These are phyloP conservation scores for Brienomyrus brachyistius DNA, from an alignment of 2,113 vertebrate species.

Conservation along the genomic window DNA sequence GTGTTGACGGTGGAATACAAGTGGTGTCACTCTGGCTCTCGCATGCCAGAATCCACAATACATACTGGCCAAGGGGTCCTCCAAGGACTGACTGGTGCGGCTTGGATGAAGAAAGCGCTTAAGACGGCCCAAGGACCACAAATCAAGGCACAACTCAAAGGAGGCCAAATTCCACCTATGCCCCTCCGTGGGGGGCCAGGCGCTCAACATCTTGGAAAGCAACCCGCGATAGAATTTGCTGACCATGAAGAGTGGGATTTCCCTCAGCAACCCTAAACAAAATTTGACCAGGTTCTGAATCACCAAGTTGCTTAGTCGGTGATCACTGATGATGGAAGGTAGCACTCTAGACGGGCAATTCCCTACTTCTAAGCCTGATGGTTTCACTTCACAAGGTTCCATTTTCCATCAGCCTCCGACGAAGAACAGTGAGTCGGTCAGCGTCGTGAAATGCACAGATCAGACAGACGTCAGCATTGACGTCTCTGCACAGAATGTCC, in stretches of 20 bases:
- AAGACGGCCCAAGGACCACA: neutral
- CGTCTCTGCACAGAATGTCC: neutral
- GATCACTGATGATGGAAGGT: neutral
- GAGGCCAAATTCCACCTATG: neutral
- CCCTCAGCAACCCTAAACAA: neutral
- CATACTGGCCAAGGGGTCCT: conserved; percentile 33
- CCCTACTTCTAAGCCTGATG: neutral
- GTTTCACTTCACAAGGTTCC: neutral
- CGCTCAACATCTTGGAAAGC: neutral
- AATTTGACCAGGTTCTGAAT: neutral
- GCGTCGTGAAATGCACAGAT: neutral
- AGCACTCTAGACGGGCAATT: neutral
- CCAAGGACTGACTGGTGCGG: conserved; percentile 25
- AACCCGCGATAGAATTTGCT: neutral
- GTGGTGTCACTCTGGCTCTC: conserved; percentile 51
- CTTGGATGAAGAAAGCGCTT: neutral
- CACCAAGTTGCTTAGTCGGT: neutral
- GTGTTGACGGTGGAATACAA: conserved; percentile 48
- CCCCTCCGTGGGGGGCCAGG: neutral
- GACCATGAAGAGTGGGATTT: neutral
- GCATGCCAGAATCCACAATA: conserved; percentile 52
- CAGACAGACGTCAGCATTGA: neutral
- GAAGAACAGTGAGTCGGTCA: neutral
- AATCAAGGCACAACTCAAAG: neutral
- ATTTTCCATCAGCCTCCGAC: neutral